Base-by-base conservation (phyloP, 2,888 invertebrate genomes). In the Erebia epiphron region DNA sequence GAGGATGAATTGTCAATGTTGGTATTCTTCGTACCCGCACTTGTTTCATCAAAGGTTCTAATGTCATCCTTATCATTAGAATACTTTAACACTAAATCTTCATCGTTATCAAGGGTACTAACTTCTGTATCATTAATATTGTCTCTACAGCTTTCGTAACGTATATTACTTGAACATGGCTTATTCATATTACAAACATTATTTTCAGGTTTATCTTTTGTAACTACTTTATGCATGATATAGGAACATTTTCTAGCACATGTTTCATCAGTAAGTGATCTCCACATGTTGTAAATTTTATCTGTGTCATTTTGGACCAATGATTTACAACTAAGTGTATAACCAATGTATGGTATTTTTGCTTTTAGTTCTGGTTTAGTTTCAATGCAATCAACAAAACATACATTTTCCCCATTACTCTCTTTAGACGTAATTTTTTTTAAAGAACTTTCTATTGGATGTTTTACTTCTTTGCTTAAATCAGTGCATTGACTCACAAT, bases 301-400 rank as follows among this genome's bases (percentile, higher is more conserved):
- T 80, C 77, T 60, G 77, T 78, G 71, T 83, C 80, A 35, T 76
- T 73, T 57, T 79, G 75, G 43, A 82, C 68, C 11, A 78, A 66
- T n/a, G 88, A 84, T 75, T 88, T 91, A 79, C 89, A 88, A 72
- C 87, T 82, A 49, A 90, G 74, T 7, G 89, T 92, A 68, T 79
- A 86, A 9, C 88, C 89, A 69, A 87, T 79, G 71, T 87, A 87
- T 50, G 87, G 84, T 9, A 69, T 41, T 57, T 72, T 67, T 50
- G n/a, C 52, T 52, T 67, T 57, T 61, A 60, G 60, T 50, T 74
- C 60, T 49, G 71, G 52, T 63, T 65, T 35, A 46, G 69, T 46
- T 46, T 69, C 35, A 11, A 41, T 21, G 11, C 46, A 16, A 61
- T 61, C 18, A 61, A 43, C 9, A 14, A 61, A 21, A 14, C 2